Evolutionary conservation across 2,888 invertebrate species (phyloP), one percentile per base, ranked within the genome.

Genomic region (Horisme vitalbata): DNA sequence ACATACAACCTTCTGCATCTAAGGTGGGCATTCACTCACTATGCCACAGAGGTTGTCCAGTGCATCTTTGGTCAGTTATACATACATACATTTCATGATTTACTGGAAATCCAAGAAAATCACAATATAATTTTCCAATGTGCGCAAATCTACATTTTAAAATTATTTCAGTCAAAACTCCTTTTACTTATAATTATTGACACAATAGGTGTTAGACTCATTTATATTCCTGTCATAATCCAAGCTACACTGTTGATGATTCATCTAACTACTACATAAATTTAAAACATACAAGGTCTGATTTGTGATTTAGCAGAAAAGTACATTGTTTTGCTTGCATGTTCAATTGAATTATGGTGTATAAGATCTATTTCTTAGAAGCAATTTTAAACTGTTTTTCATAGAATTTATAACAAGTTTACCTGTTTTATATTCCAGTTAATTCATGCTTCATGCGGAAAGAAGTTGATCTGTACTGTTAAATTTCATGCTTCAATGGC

Each of bases 401-500:
- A 23, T 36, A 26, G 8, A 26, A 11, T 11, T 12, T 21, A 33
- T 14, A 41, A 35, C 20, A 21, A 21, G 14, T 21, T 32, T 38
- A n/a, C 9, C 14, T 33, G 28, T 31, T 45, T 39, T 31, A 39
- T 41, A 37, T 41, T 32, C 41, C 20, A 30, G 18, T 35, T 26
- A 35, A 10, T 32, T 11, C 11, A 32, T 32, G 32, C 20, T 32
- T 11, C 11, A 2, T 18, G 34, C 15, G 35, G 9, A 20, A 24
- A 28, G 9, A 32, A 27, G 28, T 21, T 23, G 15, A 30, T 28
- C 12, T 49, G 57, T 70, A 72, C 74, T 56, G 75, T 78, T 73
- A 64, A 52, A 27, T 70, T 70, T 73, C 66, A 74, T 44, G 73
- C 78, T 78, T 76, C 68, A 78, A 63, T 71, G 69, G 68, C 71